A percentile compares a stretch with the other conserved stretches of the same genome.
These are phyloP conservation scores for Trypoxylon attenuatum DNA, from an alignment of 2,888 invertebrate species.

Conservation along the genomic window DNA sequence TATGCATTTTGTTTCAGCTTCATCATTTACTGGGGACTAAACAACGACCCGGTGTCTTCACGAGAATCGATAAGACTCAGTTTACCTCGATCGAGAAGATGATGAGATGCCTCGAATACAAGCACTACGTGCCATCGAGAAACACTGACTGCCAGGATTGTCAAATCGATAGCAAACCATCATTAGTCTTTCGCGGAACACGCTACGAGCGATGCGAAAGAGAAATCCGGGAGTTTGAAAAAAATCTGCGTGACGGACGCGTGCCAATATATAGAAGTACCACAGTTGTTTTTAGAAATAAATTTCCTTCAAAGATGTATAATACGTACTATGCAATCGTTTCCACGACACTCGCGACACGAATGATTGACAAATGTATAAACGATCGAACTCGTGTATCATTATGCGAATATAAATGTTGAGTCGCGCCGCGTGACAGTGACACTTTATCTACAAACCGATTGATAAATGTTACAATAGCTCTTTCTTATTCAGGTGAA, in stretches of 20 bases:
- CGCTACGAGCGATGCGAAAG: conserved; percentile 52
- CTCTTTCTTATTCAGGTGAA: conserved; percentile 10
- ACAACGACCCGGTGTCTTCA: conserved; percentile 57
- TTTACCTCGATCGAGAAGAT: conserved; percentile 58
- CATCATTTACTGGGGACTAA: conserved; percentile 64
- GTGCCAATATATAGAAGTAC: conserved; percentile 32
- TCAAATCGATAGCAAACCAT: conserved; percentile 6
- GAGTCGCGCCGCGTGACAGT: too few relatives aligned
- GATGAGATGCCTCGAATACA: conserved; percentile 59
- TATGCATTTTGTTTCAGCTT: conserved; percentile 48
- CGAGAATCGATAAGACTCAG: conserved; percentile 52
- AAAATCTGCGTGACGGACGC: conserved; percentile 12
- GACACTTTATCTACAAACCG: too few relatives aligned
- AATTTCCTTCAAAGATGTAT: not conserved
- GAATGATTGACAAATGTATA: too few relatives aligned
- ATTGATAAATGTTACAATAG: not conserved
- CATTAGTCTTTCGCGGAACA: conserved; percentile 37
- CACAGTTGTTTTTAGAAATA: not conserved
- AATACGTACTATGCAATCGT: not conserved
- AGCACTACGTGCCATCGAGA: conserved; percentile 28
- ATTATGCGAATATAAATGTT: too few relatives aligned
- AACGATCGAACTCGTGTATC: too few relatives aligned
- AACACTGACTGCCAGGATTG: conserved; percentile 9
- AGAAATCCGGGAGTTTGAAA: conserved; percentile 47
- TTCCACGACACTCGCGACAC: too few relatives aligned